Evolutionary conservation across 2,113 vertebrate species (phyloP), one percentile per base, ranked within the genome.

Genomic region (Hydrolagus affinis): DNA sequence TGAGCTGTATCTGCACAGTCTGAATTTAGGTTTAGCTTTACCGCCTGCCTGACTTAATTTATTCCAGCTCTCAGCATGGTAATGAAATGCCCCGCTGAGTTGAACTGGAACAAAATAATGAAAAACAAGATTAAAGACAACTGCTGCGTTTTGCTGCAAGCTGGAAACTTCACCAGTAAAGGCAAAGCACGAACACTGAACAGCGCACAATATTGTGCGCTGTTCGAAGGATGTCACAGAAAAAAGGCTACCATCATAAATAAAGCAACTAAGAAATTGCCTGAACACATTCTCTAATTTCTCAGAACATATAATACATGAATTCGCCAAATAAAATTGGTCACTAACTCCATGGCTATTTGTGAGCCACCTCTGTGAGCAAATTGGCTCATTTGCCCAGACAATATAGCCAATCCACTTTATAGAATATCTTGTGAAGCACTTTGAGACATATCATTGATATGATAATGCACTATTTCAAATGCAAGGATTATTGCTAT

Each of bases 111-210:
- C 62, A 68, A 32, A 66, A 66, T 11, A 66, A 64, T 83, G 60
- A 83, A 66, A 68, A 68, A 25, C 14, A 83, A 83, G 78, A 68
- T 83, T 83, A 83, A 83, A 68, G 62, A 68, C 17, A 64, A 66
- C 78, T 83, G 62, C 60, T 83, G 60, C 6, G 59, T 11, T 60
- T 60, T 60, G 60, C 60, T 57, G 8, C 15, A 19, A 57, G 73
- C 73, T 83, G 8, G 8, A 83, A 25, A 64, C 14, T 25, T 25
- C 76, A 25, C 56, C 57, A 64, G 14, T 4, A 80, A 7, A 28
- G 25, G 14, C 23, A 7, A 17, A 25, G 25, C n/a, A 28, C 21
- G 25, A 66, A 64, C 17, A 21, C 32, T 75, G 15, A 56, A 56
- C 10, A 75, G n/a, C 73, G 21, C n/a, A 8, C 73, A 75, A 56